Base-by-base conservation (phyloP, 2,113 vertebrate genomes). In the Melanocharis versteri region DNA sequence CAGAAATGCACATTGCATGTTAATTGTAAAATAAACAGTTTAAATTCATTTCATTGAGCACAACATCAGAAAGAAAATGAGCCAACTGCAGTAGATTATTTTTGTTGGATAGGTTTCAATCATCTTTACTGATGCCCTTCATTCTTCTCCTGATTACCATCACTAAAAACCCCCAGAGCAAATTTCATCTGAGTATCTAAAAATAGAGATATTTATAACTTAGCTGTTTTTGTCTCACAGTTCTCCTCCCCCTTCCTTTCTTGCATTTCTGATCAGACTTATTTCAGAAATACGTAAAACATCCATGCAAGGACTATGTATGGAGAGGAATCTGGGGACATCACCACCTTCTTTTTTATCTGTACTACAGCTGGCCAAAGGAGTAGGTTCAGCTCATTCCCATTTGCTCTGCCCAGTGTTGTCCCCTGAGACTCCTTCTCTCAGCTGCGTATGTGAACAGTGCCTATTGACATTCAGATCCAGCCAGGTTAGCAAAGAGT, bases 61-160 rank as follows among this genome's bases (percentile, higher is more conserved):
- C 94, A 96, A 96, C 91, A 93, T 92, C 87, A 90, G 93, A 96
- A 97, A 95, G 85, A 95, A 97, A 96, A 97, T 96, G 94, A 97
- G 92, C 82, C 94, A 95, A 96, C 95, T 96, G 94, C 95, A 90
- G 87, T 94, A 97, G 95, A 96, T 96, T 97, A 95, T 97, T 97
- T 96, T 95, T 86, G 93, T 95, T 96, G 93, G 94, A 91, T 93
- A 95, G 84, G 87, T 96, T 95, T 97, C 94, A 96, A 96, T 97
- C 96, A 97, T 96, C 91, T 96, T 96, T 96, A 95, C 92, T 95
- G 95, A 94, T 95, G 84, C 90, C 94, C 94, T 97, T 96, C 93
- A 97, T 96, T 96, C 93, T 96, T 95, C 75, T 96, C 70, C 87
- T 95, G 93, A 96, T 96, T 96, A 85, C 75, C 85, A 93, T 90